Base-by-base conservation (phyloP, 2,888 invertebrate genomes). In the Apodemia zela region DNA sequence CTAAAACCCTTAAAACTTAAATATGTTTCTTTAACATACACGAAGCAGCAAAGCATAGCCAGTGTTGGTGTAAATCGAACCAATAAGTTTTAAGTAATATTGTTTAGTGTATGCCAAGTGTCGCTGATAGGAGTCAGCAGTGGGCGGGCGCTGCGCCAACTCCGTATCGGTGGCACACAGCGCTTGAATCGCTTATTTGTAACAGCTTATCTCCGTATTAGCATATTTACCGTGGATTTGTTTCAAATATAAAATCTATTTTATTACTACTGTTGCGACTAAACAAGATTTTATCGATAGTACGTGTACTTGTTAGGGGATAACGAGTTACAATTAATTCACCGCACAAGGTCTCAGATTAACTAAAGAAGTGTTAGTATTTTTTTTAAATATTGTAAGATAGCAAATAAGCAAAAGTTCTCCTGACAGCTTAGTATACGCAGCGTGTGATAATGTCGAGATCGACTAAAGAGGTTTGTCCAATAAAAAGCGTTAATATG, bases 121-220 rank as follows among this genome's bases (percentile, higher is more conserved):
- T 25, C 54, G 62, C 38, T 61, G 65, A 64, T 65, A 63, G 59
- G 60, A 59, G 60, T 63, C 63, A 63, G 64, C 62, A 59, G 58
- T 63, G 63, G 65, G 64, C 71, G 72, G 73, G 73, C 70, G 66
- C 65, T 47, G 67, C 69, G 76, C 76, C 76, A 76, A 71, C 68
- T 63, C 65, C 62, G 73, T 73, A 76, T 75, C 73, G 73, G 75
- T 61, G 69, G 69, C 64, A 68, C 70, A 66, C 71, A 71, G 74
- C 69, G 67, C 69, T 69, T 63, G 66, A 69, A 73, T 72, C 68
- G 68, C 72, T 72, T 74, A 73, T 74, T 71, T 71, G 72, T 71
- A 70, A 72, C 68, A 67, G 72, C 73, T 76, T 74, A 75, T 72
- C 72, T 65, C 60, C 61, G 66, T 67, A 71, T 72, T 71, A 70